A percentile compares a stretch with the other conserved stretches of the same genome.
These are phyloP conservation scores for Rhizoglyphus robini DNA, from an alignment of 1,140 invertebrate genomes.

Conservation along the genomic window DNA sequence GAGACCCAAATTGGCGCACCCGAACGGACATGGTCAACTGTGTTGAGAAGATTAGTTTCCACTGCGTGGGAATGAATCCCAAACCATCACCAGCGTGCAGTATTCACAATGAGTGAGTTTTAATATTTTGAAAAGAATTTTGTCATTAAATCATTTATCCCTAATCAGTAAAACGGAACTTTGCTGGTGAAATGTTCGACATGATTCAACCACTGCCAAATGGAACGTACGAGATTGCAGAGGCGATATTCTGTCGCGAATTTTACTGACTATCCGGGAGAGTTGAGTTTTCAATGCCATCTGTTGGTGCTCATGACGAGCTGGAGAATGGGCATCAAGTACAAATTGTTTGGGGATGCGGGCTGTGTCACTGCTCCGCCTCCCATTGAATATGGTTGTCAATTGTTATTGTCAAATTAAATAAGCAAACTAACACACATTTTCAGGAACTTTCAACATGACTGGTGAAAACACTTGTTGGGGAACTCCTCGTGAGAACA, in stretches of 20 bases:
- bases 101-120: no score
- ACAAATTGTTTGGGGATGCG: constrained; percentile 26
- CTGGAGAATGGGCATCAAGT: constrained; percentile 26
- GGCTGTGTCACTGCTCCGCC: constrained; percentile 23
- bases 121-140: no score
- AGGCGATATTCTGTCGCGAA: constrained; percentile 24
- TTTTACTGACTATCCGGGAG: constrained; percentile 25
- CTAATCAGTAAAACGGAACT: constrained; percentile 17
- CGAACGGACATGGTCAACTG: no score
- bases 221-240: constrained; percentile 27
- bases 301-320: constrained; percentile 27
- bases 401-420: constrained; percentile 21
- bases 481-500: constrained; percentile 24
- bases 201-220: constrained; percentile 22
- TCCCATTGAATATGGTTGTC: constrained; percentile 22
- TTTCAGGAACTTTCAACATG: background rate
- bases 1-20: no score
- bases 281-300: constrained; percentile 27
- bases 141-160: no score
- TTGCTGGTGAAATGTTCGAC: constrained; percentile 27
- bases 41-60: no score
- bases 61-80: no score
- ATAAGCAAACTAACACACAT: background rate
- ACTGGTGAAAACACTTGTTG: constrained; percentile 25
- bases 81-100: no score